Base-by-base conservation (phyloP, 2,113 vertebrate genomes). In the Zosterops japonicus region DNA sequence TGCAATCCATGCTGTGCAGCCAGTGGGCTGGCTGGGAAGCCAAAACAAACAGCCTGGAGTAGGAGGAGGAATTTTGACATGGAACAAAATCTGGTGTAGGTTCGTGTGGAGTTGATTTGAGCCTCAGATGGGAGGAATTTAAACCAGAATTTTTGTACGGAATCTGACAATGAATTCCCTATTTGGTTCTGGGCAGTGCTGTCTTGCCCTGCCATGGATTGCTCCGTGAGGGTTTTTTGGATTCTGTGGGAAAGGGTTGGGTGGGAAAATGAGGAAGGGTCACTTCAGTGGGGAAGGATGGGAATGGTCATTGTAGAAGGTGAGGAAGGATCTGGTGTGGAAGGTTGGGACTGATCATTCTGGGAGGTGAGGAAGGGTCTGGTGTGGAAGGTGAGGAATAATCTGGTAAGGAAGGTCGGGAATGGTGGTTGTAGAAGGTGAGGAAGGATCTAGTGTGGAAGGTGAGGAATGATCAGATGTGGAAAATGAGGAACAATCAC, bases 1-100 rank as follows among this genome's bases (percentile, higher is more conserved):
- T 3, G 2, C 0, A 2, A 9, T 22, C 28, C 7, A 2, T 11
- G 31, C 35, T 3, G 3, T 46, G 29, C n/a, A 52, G 68, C 61
- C 15, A 35, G 64, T 52, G 65, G 70, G 20, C 42, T 57, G 27
- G 21, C 68, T 50, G 50, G 69, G 65, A 82, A 74, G 20, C 35
- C 71, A 22, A 63, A 75, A 49, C 29, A 63, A 64, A 60, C 20
- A 52, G n/a, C 8, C 3, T 3, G 69, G 67, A 61, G 56, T 11
- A 56, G 77, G 87, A 89, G 50, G 71, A 83, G 90, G 6, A 41
- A 61, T 71, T 74, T 41, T 70, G 60, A n/a, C n/a, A 69, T 61
- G 69, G 55, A 77, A 6, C 5, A 11, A 61, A 61, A 20, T 46
- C n/a, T 1, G 4, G 25, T 31, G 80, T 72, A 17, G 91, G 50